A percentile compares a stretch with the other conserved stretches of the same genome.
phyloP scores from a whole-genome alignment of 2,113 vertebrate species.

The Aptenodytes patagonicus region DNA sequence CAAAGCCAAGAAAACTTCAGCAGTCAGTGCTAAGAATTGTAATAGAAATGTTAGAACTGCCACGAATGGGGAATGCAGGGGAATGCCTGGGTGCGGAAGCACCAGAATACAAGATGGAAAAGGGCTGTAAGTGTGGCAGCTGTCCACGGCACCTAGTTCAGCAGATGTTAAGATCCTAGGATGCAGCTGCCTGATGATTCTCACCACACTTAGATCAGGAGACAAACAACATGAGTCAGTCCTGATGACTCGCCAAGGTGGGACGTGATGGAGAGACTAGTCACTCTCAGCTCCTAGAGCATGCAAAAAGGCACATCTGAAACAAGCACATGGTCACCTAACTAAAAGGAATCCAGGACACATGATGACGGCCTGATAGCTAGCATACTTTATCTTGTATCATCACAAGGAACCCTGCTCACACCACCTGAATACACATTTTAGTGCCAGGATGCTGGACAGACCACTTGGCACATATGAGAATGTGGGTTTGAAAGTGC shows the following conservation, averaged over 20 bases:
- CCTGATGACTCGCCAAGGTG: not conserved
- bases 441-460: not conserved
- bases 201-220: not conserved
- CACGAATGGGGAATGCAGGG: not conserved
- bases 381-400: not conserved
- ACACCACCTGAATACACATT: not conserved
- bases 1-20: not conserved
- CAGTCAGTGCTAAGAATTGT: not conserved
- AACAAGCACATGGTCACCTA: not conserved
- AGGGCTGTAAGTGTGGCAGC: not conserved
- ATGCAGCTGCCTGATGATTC: not conserved
- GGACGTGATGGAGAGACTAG: not conserved
- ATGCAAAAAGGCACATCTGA: not conserved
- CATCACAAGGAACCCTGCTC: not conserved
- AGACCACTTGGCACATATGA: not conserved
- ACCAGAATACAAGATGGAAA: not conserved
- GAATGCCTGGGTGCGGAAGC: not conserved
- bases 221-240: not conserved
- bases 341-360: not conserved
- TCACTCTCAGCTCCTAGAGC: not conserved
- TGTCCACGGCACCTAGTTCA: not conserved
- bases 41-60: not conserved
- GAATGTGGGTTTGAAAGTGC: not conserved
- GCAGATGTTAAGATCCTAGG: not conserved
- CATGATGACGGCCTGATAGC: not conserved